These are phyloP conservation scores for Stegostoma tigrinum DNA, from an alignment of 2,113 vertebrate genomes.

Conservation along the genomic window DNA sequence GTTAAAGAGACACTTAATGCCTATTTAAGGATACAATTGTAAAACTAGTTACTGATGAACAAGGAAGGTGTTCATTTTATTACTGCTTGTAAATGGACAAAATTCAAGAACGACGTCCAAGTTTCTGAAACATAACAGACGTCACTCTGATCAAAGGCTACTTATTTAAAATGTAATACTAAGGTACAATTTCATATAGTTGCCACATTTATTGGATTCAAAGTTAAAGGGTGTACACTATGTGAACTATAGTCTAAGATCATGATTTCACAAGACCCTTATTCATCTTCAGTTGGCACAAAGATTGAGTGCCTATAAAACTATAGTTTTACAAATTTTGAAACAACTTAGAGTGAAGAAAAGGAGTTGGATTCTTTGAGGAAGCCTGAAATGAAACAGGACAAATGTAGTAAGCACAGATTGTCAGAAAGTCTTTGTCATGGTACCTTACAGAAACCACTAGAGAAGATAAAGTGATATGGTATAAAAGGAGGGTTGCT, in stretches of 20 bases:
- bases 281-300: neutral
- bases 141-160: neutral
- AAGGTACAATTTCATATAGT: neutral
- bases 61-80: neutral
- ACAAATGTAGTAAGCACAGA: neutral
- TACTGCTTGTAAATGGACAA: neutral
- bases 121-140: neutral
- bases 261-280: neutral
- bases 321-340: neutral
- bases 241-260: neutral
- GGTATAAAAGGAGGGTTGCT: neutral
- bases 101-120: neutral
- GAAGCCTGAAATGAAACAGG: neutral
- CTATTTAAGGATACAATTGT: neutral
- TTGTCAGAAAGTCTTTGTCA: neutral
- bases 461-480: neutral
- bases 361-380: neutral
- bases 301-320: neutral
- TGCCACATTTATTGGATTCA: neutral
- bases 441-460: neutral
- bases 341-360: neutral
- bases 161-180: neutral
- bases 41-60: neutral
- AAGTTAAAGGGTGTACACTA: neutral
- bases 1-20: neutral